Percentiles rank a stretch among this genome's conserved stretches.
Conservation (phyloP, 2,888 invertebrate genomes). For the Enchytraeus crypticus region DNA sequence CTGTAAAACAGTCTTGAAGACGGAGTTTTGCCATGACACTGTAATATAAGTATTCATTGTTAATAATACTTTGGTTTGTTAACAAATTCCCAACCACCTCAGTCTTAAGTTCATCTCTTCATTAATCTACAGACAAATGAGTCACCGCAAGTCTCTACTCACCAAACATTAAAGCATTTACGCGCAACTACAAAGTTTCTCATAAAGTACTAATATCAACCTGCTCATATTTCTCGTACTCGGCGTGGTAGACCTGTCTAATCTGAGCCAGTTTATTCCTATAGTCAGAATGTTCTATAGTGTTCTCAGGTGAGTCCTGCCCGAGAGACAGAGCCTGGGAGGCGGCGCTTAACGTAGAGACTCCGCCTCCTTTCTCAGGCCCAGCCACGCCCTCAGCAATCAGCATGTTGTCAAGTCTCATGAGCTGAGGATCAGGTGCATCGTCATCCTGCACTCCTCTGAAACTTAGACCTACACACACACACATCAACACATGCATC, state of each 20-base stretch:
- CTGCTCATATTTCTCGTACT: constrained; percentile 98
- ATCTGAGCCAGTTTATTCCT: constrained; percentile 96
- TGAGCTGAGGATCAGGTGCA: constrained; percentile 93
- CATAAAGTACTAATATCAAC: too few species aligned
- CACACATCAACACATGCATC: too few species aligned
- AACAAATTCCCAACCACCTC: too few species aligned
- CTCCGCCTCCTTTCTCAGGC: constrained; percentile 47
- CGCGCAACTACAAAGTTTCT: too few species aligned
- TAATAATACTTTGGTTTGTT: too few species aligned
- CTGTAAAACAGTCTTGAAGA: too few species aligned
- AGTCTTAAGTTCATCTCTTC: too few species aligned
- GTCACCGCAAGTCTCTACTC: too few species aligned
- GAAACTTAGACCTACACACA: constrained; percentile 69
- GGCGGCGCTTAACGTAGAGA: constrained; percentile 44
- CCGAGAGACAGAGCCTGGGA: constrained; percentile 52
- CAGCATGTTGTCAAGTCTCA: constrained; percentile 98
- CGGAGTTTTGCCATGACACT: too few species aligned
- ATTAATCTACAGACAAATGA: too few species aligned
- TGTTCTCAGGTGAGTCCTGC: constrained; percentile 52
- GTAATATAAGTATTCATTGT: too few species aligned
- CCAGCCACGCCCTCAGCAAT: constrained; percentile 71
- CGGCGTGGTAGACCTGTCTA: constrained; percentile 96
- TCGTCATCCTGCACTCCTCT: constrained; percentile 96
- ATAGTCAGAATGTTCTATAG: constrained; percentile 98
- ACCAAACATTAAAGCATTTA: too few species aligned